Conservation (phyloP, 2,113 vertebrate genomes). For the Conger conger region DNA sequence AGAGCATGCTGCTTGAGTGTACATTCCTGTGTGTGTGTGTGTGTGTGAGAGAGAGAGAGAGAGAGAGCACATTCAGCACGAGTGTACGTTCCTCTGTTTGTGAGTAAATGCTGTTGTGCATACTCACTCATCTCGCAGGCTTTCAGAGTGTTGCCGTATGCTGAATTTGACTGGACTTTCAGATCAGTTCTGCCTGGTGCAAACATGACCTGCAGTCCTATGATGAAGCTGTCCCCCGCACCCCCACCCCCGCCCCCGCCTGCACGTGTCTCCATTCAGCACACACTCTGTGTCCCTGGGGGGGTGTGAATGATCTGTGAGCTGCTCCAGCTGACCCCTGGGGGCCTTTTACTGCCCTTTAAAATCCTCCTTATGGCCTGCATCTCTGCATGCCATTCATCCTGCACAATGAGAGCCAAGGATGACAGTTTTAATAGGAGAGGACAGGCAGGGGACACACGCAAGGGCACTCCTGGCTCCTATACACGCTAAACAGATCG, state of each 20-base stretch:
- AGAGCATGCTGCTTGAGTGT: no score
- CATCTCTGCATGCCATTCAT: neutral
- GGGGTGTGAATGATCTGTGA: neutral
- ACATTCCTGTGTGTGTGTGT: neutral
- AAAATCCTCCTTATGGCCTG: conserved; percentile 39
- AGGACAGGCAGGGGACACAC: conserved; percentile 12
- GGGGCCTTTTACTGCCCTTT: conserved; percentile 44
- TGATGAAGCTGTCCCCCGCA: neutral
- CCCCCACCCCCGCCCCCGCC: no score
- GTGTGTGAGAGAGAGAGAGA: no score
- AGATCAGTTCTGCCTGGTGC: neutral
- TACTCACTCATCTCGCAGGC: neutral
- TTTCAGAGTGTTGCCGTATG: neutral
- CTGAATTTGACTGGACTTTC: neutral
- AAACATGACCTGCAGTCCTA: neutral
- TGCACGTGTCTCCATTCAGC: no score
- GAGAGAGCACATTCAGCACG: no score
- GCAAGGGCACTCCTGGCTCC: no score
- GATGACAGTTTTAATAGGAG: conserved; percentile 10
- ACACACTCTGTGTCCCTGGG: no score
- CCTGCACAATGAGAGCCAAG: neutral
- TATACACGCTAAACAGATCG: no score
- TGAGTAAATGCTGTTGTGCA: no score
- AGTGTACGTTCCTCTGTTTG: neutral
- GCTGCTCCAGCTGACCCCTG: neutral